Evolutionary conservation across 2,888 invertebrate genomes (phyloP).

Genomic region (Diploptera punctata): DNA sequence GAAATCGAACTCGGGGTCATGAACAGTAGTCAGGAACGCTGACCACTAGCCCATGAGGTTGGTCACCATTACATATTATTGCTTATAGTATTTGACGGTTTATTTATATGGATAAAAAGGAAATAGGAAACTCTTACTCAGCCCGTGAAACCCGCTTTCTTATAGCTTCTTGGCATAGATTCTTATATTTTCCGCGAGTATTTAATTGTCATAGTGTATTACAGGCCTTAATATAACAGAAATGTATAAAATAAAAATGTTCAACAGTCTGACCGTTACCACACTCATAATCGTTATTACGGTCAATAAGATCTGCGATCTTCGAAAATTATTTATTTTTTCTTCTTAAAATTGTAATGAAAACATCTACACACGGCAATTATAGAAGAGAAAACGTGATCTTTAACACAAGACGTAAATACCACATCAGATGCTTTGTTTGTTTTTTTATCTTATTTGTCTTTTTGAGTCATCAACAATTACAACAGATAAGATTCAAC

Average conservation of each 20-base stretch:
- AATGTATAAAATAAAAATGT: no score
- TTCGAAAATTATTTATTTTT: not conserved
- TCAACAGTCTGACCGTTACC: not conserved
- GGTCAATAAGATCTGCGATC: not conserved
- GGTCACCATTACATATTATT: no score
- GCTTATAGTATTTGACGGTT: no score
- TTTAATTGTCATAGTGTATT: no score
- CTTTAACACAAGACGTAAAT: not conserved
- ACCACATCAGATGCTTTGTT: slow-evolving; percentile 13
- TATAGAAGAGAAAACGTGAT: slow-evolving; percentile 16
- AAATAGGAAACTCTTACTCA: no score
- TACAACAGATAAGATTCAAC: slow-evolving; percentile 2
- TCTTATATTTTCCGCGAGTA: no score
- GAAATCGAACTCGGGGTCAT: no score
- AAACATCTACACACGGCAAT: slow-evolving; percentile 18
- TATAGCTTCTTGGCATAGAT: no score
- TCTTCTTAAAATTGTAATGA: slow-evolving; percentile 15
- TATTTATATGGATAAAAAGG: no score
- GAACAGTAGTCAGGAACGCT: no score
- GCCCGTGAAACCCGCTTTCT: no score
- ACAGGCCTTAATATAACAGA: not conserved
- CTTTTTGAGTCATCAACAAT: not conserved
- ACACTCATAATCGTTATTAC: not conserved
- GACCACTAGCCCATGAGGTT: no score
- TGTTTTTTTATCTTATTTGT: not conserved